Base-by-base conservation (phyloP, 2,797 vertebrate species). In the Sebastes dallii region DNA sequence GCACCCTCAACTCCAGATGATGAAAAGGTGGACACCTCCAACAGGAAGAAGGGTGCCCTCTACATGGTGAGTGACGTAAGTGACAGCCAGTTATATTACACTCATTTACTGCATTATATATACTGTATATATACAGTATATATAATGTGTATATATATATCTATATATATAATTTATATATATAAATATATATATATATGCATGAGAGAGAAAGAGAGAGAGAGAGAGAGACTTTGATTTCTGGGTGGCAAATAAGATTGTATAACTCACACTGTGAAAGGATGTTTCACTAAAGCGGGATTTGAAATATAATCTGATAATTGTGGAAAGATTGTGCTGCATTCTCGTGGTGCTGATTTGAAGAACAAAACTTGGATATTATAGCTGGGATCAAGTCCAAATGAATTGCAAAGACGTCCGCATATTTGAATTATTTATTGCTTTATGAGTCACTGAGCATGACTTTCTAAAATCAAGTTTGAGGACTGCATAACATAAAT, bases 41-140 rank as follows among this genome's bases (percentile, higher is more conserved):
- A 96, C 91, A 95, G 66, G 88, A 95, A 93, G 72, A 96, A 95
- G 92, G 94, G 86, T 3, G 77, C 90, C 81, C 95, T 96, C 85
- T 94, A 95, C 89, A 94, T 96, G 96, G 96, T 96, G 89, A 92
- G 86, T 6, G 36, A 36, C 9, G 39, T 13, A 69, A 71, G 22
- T 58, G 29, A 27, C 42, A 34, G 11, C 9, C 25, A 6, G 56
- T 22, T 24, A 1, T 1, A 16, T 46, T 22, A 8, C n/a, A 36
- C 9, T 20, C 22, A 25, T 64, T 25, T 25, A 42, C 39, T 42
- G 39, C 39, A 42, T 42, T 42, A 42, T 42, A 42, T 42, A 42
- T 16, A 42, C 39, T 42, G 39, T 0, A 42, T 7, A 1, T 7
- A 42, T 42, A 16, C 39, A 42, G 39, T 42, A 16, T 42, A 42